Percentiles rank a stretch among this genome's conserved stretches.
Evolutionary conservation across 2,797 vertebrate species (phyloP).

Genomic region (Pteropus rufus): DNA sequence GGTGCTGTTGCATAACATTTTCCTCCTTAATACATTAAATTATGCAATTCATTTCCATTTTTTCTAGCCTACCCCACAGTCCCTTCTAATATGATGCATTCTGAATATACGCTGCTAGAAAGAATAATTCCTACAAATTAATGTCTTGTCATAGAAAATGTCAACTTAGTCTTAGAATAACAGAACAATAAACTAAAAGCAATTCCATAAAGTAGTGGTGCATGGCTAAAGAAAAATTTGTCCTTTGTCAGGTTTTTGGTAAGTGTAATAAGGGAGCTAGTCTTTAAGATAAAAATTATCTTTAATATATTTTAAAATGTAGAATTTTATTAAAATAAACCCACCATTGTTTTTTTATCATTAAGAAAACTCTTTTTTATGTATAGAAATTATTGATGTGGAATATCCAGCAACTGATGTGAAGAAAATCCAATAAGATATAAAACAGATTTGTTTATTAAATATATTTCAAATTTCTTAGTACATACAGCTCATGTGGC

Average conservation of each 20-base stretch:
- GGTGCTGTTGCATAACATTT: background rate
- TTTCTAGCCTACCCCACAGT: background rate
- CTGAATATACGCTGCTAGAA: conserved; percentile 52
- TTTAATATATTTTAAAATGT: background rate
- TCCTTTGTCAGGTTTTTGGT: conserved; percentile 16
- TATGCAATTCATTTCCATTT: background rate
- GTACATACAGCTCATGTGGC: background rate
- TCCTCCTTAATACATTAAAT: conserved; percentile 52
- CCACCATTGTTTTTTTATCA: background rate
- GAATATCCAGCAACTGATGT: background rate
- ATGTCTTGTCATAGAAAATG: conserved; percentile 64
- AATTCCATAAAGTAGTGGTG: conserved; percentile 33
- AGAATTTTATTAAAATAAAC: conserved; percentile 36
- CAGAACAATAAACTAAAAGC: conserved; percentile 57
- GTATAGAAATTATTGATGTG: background rate
- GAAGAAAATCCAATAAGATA: background rate
- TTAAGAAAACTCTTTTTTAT: background rate
- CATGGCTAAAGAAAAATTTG: background rate
- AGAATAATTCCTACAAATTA: conserved; percentile 71
- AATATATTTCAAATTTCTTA: background rate
- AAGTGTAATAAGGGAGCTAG: background rate
- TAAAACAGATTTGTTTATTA: background rate
- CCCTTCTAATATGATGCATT: conserved; percentile 25
- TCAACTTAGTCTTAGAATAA: conserved; percentile 45
- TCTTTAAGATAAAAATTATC: conserved; percentile 4